phyloP scores from a whole-genome alignment of 2,113 vertebrate genomes.

The Catharus minimus region DNA sequence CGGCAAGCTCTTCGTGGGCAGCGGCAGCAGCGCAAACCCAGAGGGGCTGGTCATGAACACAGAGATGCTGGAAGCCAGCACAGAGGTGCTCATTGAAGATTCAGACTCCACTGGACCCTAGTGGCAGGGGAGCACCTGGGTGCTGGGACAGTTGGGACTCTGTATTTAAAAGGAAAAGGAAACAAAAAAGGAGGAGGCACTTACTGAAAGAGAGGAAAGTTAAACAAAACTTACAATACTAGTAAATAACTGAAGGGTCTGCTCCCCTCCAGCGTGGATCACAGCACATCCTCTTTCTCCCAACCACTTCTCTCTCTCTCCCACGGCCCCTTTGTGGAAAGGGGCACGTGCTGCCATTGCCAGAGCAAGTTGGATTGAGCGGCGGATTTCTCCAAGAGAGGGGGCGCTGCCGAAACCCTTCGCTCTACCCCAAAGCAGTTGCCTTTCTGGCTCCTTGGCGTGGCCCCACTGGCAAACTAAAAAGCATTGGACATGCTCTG shows the following conservation, averaged over 20 bases:
- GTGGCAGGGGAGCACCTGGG: slow-evolving; percentile 52
- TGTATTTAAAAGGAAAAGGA: slow-evolving; percentile 72
- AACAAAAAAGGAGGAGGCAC: slow-evolving; percentile 54
- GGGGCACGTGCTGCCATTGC: slow-evolving; percentile 61
- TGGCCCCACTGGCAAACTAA: slow-evolving; percentile 26
- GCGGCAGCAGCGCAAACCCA: slow-evolving; percentile 55
- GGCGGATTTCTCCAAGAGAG: slow-evolving; percentile 36
- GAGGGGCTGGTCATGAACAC: slow-evolving; percentile 82
- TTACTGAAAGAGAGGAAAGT: slow-evolving; percentile 66
- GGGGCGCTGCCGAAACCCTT: slow-evolving; percentile 13
- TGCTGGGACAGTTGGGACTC: slow-evolving; percentile 71
- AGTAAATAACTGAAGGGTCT: slow-evolving; percentile 80
- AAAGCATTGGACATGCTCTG: slow-evolving; percentile 51
- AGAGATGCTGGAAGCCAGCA: slow-evolving; percentile 80
- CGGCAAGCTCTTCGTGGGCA: slow-evolving; percentile 76
- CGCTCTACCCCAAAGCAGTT: slow-evolving; percentile 47
- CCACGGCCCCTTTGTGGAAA: slow-evolving; percentile 49
- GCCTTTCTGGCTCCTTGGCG: slow-evolving; percentile 47
- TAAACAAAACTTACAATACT: slow-evolving; percentile 74
- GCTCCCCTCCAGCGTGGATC: slow-evolving; percentile 74
- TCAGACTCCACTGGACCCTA: slow-evolving; percentile 81
- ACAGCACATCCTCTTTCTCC: slow-evolving; percentile 64
- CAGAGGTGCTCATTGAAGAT: slow-evolving; percentile 84
- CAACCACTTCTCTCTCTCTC: slow-evolving; percentile 41
- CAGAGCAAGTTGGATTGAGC: slow-evolving; percentile 53